phyloP scores from a whole-genome alignment of 1,140 invertebrate species.

The Hylaeus volcanicus region DNA sequence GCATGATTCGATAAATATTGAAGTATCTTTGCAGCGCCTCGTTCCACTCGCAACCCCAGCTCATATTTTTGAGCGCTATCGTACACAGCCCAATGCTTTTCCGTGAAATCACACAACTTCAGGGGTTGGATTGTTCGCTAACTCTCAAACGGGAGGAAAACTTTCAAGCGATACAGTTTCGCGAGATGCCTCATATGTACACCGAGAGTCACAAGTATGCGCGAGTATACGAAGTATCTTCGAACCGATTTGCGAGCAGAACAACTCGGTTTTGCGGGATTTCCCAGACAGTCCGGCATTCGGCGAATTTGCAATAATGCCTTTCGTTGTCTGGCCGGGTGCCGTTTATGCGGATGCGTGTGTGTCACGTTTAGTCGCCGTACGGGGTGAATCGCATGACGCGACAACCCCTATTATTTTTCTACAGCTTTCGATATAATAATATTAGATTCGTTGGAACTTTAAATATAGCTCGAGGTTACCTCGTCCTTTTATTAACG shows the following conservation, averaged over 20 bases:
- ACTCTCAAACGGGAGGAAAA: background rate
- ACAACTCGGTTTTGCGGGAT: slow-evolving; percentile 36
- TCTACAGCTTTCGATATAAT: no score
- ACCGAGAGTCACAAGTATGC: background rate
- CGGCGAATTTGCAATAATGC: slow-evolving; percentile 59
- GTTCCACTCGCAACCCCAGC: no score
- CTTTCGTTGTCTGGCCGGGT: slow-evolving; percentile 29
- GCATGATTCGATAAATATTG: no score
- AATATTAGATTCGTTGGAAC: no score
- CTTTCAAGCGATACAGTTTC: background rate
- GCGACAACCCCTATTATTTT: no score
- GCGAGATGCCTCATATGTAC: background rate
- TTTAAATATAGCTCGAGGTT: no score
- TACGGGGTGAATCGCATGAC: no score
- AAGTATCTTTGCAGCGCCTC: no score
- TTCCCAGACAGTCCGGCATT: slow-evolving; percentile 39
- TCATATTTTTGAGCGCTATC: no score
- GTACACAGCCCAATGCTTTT: background rate
- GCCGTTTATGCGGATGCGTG: slow-evolving; percentile 11
- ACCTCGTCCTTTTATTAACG: no score
- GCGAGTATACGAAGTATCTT: slow-evolving; percentile 17
- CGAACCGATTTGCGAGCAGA: slow-evolving; percentile 43
- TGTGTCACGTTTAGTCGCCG: no score
- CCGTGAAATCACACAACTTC: background rate
- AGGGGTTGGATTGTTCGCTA: background rate